Evolutionary conservation across 2,888 invertebrate species (phyloP).

Genomic region (Brenthis ino): DNA sequence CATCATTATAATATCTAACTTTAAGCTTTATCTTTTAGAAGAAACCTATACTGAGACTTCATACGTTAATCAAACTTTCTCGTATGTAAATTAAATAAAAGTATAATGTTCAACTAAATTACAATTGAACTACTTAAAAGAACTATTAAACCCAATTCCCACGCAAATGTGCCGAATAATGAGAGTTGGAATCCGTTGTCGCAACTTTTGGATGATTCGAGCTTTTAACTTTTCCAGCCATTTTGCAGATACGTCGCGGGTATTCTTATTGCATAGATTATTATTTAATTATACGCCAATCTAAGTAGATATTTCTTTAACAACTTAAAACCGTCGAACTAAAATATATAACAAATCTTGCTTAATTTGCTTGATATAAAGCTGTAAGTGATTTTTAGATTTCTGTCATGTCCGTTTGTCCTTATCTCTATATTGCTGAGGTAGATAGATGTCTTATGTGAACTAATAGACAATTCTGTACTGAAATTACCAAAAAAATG

Average conservation of each 20-base stretch:
- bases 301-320: too few relatives aligned
- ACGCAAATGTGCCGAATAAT: constrained; percentile 33
- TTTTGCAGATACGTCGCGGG: constrained; percentile 2
- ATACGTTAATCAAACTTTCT: constrained; percentile 1
- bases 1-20: too few relatives aligned
- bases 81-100: constrained; percentile 17
- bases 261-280: not conserved
- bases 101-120: constrained; percentile 17
- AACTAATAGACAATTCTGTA: too few relatives aligned
- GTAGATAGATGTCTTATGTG: too few relatives aligned
- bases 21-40: not conserved
- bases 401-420: too few relatives aligned
- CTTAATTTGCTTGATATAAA: too few relatives aligned
- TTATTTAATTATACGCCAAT: not conserved
- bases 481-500: too few relatives aligned
- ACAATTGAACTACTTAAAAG: constrained; percentile 27
- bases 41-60: not conserved
- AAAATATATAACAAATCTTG: too few relatives aligned
- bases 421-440: too few relatives aligned
- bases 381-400: too few relatives aligned
- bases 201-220: constrained; percentile 24
- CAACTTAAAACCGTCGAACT: too few relatives aligned
- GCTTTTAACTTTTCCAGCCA: constrained; percentile 16
- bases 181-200: constrained; percentile 26
- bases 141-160: constrained; percentile 24